Evolutionary conservation across 2,888 invertebrate species (phyloP), one percentile per base, ranked within the genome.

Genomic region (Caenorhabditis sp.): DNA sequence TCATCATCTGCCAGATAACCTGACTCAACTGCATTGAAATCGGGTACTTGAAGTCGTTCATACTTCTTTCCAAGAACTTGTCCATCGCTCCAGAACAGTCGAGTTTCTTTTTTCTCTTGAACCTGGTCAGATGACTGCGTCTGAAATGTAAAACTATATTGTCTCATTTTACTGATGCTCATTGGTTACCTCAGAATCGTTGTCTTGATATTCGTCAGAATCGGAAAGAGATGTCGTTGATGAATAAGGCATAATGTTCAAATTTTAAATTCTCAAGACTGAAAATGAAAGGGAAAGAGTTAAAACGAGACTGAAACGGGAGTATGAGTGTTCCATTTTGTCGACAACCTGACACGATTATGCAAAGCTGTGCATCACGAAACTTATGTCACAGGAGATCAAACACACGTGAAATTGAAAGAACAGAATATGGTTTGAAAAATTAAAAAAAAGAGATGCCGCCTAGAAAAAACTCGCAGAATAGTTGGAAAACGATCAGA

Each of bases 1-100:
- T 76, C 76, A 53, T 76, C 76, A 37, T 76, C 76, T 8, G 76
- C 76, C 22, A 76, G 32, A 55, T 76, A 76, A 18, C 76, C 76
- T 20, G 76, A 15, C n/a, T 76, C 76, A 1, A 76, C 60, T 1
- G 58, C 3, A 55, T 76, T 67, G 67, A 67, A 76, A 0, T 50
- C 51, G 1, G 76, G 76, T 18, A 61, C 28, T 18, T 67, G 60
- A 32, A 76, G 37, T 60, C 61, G 61, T 11, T 44, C 37, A 32
- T 26, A 67, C 20, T 50, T 37, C n/a, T 60, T 58, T 24, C 37
- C 51, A 5, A 58, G 13, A 20, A 40, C 74, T 40, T 37, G 65
- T 11, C 76, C 76, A 56, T 72, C 64, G 47, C 67, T 76, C 76
- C 76, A 76, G 44, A 67, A 76, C 28, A 76, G 76, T 20, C 76